Conservation (phyloP, 2,113 vertebrate species). For the Taxidea taxus region DNA sequence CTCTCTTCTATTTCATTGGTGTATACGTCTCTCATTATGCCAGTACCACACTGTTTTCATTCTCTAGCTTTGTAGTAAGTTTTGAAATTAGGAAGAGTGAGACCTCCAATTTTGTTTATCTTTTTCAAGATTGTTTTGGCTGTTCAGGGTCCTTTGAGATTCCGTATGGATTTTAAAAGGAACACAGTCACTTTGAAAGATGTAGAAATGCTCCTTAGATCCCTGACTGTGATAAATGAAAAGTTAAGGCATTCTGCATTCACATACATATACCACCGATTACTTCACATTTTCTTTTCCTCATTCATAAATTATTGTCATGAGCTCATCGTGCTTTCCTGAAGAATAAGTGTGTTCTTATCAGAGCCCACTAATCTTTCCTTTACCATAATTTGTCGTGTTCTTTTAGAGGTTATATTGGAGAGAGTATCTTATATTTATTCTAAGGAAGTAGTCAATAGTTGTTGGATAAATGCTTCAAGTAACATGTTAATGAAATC, state of each 20-base stretch:
- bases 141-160: not conserved
- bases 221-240: not conserved
- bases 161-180: not conserved
- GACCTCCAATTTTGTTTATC: not conserved
- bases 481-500: not conserved
- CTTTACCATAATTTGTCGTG: not conserved
- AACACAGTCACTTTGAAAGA: not conserved
- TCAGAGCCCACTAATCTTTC: not conserved
- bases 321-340: not conserved
- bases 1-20: not conserved
- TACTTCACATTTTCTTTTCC: not conserved
- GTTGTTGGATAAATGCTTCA: not conserved
- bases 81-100: not conserved
- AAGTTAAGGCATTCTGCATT: not conserved
- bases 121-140: not conserved
- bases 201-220: not conserved
- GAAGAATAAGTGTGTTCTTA: not conserved
- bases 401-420: not conserved
- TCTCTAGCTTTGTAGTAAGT: not conserved
- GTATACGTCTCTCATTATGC: not conserved
- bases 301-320: slow-evolving; percentile 4
- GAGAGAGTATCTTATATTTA: not conserved
- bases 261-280: not conserved
- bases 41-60: not conserved
- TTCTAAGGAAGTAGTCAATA: not conserved